A percentile compares a stretch with the other conserved stretches of the same genome.
phyloP scores from a whole-genome alignment of 2,888 invertebrate genomes.

The Myopa testacea region DNA sequence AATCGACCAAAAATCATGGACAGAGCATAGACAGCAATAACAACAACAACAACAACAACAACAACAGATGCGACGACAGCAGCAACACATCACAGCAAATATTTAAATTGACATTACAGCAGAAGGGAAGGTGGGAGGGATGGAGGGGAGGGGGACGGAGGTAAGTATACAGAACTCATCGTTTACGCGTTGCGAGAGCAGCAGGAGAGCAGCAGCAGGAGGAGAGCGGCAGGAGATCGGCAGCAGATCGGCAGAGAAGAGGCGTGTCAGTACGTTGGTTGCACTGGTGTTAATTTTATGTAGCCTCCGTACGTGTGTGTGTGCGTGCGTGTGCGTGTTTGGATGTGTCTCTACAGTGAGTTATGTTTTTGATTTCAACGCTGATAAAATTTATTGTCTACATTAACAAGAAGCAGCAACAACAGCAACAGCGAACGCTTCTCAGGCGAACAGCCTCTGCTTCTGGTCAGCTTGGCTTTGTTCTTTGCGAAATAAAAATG shows the following conservation, averaged over 20 bases:
- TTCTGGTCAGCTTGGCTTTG: conserved; percentile 9
- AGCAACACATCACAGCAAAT: conserved; percentile 12
- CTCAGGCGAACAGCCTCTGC: not conserved
- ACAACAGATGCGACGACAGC: not conserved
- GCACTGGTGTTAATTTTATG: conserved; percentile 16
- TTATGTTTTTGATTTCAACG: conserved; percentile 35
- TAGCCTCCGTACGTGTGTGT: not conserved
- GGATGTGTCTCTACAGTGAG: conserved; percentile 20
- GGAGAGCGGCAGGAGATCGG: not conserved
- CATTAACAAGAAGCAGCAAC: conserved; percentile 31
- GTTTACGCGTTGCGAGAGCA: conserved; percentile 6
- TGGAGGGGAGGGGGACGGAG: not conserved
- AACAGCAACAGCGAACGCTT: not conserved
- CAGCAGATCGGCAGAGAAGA: not conserved
- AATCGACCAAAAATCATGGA: too few species aligned
- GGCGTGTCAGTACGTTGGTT: not conserved
- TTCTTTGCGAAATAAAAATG: conserved; percentile 12
- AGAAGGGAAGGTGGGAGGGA: not conserved
- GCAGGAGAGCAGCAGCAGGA: not conserved
- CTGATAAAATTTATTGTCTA: conserved; percentile 35
- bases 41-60: too few species aligned
- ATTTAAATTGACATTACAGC: conserved; percentile 33
- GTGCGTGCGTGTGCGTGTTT: not conserved
- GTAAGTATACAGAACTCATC: not conserved
- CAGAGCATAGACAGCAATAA: not conserved